These are phyloP conservation scores for Colletes gigas DNA, from an alignment of 1,140 invertebrate species.

Conservation along the genomic window DNA sequence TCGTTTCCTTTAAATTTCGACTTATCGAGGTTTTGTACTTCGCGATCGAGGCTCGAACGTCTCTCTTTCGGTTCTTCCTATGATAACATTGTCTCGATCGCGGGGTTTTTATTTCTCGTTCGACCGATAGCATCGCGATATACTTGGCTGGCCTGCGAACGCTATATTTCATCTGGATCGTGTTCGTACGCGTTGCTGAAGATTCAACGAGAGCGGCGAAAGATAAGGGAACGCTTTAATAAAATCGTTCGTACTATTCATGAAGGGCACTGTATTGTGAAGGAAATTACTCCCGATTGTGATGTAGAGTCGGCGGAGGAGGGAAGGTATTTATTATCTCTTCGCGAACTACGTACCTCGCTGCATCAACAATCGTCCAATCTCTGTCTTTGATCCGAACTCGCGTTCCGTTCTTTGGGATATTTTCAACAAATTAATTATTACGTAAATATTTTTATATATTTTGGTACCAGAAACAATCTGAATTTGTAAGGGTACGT, in stretches of 20 bases:
- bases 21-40: too few species aligned
- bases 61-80: conserved; percentile 60
- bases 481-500: too few species aligned
- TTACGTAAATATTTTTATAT: too few species aligned
- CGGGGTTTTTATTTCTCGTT: conserved; percentile 37
- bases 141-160: conserved; percentile 3
- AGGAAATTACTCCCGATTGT: neutral
- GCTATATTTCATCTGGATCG: conserved; percentile 36
- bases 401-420: too few species aligned
- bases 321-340: neutral
- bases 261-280: neutral
- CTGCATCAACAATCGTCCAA: too few species aligned
- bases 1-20: too few species aligned
- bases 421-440: too few species aligned
- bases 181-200: neutral
- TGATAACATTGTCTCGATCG: conserved; percentile 39
- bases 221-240: conserved; percentile 40
- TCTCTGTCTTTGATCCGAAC: too few species aligned
- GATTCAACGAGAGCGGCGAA: neutral
- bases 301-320: neutral
- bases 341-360: too few species aligned
- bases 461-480: too few species aligned
- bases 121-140: conserved; percentile 54
- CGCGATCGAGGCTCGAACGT: conserved; percentile 2
- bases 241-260: conserved; percentile 19